Evolutionary conservation across 2,113 vertebrate species (phyloP), one percentile per base, ranked within the genome.

Genomic region (Solea senegalensis): DNA sequence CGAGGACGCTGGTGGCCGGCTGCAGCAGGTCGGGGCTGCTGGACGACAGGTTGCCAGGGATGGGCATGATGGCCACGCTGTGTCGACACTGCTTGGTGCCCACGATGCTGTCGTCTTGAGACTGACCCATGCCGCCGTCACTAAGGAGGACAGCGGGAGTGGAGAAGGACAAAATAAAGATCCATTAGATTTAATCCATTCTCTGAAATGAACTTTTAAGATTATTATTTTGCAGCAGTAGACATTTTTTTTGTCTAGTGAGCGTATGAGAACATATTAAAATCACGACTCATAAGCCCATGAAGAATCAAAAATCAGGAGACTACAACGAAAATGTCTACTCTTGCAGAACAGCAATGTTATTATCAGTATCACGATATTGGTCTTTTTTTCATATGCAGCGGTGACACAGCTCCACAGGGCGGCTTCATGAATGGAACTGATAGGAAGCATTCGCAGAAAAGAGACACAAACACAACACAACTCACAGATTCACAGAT

Each of bases 61-160:
- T 95, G 26, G 97, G 97, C 97, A 98, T 96, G 82, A 98, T 96
- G 71, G 96, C 97, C 86, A 98, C 92, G 76, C 97, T 98, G 92
- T 97, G 97, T 0, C 97, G 88, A 76, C 95, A 97, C 90, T 98
- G 96, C 72, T 96, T 96, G 0, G 97, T 98, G 2, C 97, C 97
- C 74, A 99, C 96, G 2, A 99, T 95, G 89, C 97, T 99, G 94
- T 99, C 97, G 15, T 99, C 97, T 88, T 99, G 97, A 0, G 96
- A 98, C 72, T 98, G 97, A 84, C 94, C 95, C 85, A 98, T 90
- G 1, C 95, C 94, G 1, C 95, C 95, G 5, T 99, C 97, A 26
- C 97, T 99, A 89, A 41, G 92, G 82, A 85, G 13, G 51, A 27
- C 48, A 68, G 15, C 1, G 4, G 44, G 40, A 49, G 39, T 34